phyloP scores from a whole-genome alignment of 2,888 invertebrate species.

The Biston stratarius region DNA sequence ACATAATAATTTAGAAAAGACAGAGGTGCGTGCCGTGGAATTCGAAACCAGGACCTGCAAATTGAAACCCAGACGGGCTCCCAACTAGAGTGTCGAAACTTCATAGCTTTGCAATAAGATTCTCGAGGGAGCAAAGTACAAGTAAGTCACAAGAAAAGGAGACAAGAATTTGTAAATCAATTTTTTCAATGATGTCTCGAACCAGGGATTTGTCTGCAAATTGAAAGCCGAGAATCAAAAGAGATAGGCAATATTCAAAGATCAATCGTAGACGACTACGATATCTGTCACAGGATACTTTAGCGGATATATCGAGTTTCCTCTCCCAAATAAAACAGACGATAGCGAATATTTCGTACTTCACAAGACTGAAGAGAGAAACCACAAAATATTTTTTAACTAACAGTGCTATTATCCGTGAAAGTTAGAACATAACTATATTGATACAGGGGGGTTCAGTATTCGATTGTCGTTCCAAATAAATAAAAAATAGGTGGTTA shows the following conservation, averaged over 20 bases:
- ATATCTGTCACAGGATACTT: not conserved
- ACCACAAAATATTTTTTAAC: no score
- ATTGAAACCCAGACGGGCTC: no score
- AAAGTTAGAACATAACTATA: no score
- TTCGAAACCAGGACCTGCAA: no score
- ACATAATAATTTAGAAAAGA: no score
- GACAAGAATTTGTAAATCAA: not conserved
- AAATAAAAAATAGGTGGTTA: no score
- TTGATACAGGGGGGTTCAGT: no score
- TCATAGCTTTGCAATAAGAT: no score
- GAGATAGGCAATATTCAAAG: not conserved
- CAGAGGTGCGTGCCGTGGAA: no score
- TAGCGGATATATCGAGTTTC: not conserved
- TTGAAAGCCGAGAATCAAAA: slow-evolving; percentile 2
- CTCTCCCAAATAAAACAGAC: not conserved
- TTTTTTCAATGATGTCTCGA: not conserved
- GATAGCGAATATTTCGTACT: not conserved
- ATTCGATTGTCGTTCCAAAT: no score
- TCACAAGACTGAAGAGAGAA: not conserved
- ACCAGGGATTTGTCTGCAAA: slow-evolving; percentile 4
- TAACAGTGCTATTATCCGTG: no score
- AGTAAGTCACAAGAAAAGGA: not conserved
- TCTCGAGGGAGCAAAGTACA: not conserved
- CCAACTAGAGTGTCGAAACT: no score
- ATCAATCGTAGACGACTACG: not conserved